Percentiles rank a stretch among this genome's conserved stretches.
Evolutionary conservation across 30 jellyfish, hydroid and myxozoan species (phyloP).

Genomic region (Turritopsis dohrnii): DNA sequence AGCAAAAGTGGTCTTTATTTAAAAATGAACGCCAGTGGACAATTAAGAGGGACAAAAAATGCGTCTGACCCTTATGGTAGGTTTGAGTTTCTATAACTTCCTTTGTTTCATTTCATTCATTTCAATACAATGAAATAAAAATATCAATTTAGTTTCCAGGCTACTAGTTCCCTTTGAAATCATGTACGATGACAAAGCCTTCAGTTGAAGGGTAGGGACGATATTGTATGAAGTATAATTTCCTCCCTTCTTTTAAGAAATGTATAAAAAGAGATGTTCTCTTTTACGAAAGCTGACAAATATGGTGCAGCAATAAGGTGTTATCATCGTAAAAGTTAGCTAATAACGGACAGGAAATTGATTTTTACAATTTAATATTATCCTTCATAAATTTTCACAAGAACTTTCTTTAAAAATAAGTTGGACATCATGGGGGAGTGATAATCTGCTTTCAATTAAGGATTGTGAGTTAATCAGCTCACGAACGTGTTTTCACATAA

Average conservation of each 20-base stretch:
- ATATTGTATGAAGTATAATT: not conserved
- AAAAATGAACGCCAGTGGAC: conserved; percentile 7
- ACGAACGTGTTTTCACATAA: not conserved
- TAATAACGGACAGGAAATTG: not conserved
- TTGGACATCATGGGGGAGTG: not conserved
- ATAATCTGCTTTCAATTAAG: not conserved
- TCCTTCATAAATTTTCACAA: not conserved
- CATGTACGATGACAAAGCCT: not conserved
- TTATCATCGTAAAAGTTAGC: not conserved
- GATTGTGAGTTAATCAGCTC: not conserved
- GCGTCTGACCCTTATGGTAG: not conserved
- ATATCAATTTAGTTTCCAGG: not conserved
- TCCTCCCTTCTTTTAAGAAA: not conserved
- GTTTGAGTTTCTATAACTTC: not conserved
- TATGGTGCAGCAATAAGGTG: not conserved
- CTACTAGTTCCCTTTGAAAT: not conserved
- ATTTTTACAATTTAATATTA: too few species aligned
- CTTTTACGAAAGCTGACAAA: not conserved
- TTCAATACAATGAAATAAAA: not conserved
- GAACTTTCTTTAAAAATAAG: not conserved
- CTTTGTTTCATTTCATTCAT: not conserved
- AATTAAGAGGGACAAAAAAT: not conserved
- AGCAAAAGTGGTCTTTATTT: not conserved
- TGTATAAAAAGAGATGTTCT: not conserved
- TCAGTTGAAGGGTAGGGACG: not conserved